These are phyloP conservation scores for Drosophila gaucha DNA, from an alignment of 2,888 invertebrate genomes.

Conservation along the genomic window DNA sequence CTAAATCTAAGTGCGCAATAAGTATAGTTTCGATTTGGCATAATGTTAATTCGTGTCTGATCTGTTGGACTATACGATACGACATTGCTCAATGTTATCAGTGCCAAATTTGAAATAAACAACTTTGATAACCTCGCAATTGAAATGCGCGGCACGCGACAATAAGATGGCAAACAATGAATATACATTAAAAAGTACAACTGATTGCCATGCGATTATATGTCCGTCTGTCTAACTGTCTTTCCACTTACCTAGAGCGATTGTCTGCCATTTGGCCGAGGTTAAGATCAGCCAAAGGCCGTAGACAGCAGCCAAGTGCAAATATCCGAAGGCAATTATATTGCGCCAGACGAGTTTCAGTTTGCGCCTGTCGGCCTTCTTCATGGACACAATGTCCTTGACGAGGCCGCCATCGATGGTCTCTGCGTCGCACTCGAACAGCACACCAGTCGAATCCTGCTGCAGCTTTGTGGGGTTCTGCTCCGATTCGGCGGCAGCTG, in stretches of 20 bases:
- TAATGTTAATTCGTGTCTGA: constrained; percentile 19
- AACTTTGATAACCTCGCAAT: constrained; percentile 57
- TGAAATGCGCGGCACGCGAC: constrained; percentile 53
- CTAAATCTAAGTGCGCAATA: not conserved
- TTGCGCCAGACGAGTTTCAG: constrained; percentile 92
- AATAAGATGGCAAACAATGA: constrained; percentile 35
- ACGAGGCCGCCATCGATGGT: constrained; percentile 87
- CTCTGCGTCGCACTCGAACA: constrained; percentile 89
- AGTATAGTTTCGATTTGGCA: not conserved
- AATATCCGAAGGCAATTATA: constrained; percentile 90
- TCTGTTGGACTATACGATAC: constrained; percentile 5
- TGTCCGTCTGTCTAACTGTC: not conserved
- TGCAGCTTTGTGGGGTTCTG: constrained; percentile 74
- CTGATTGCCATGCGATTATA: constrained; percentile 15
- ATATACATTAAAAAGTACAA: not conserved
- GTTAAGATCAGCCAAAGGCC: constrained; percentile 90
- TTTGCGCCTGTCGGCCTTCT: constrained; percentile 86
- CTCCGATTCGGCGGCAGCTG: constrained; percentile 64
- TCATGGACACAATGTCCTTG: constrained; percentile 86
- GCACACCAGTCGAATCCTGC: constrained; percentile 86
- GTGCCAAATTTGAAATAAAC: constrained; percentile 42
- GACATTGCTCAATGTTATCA: constrained; percentile 64
- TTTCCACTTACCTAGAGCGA: constrained; percentile 88
- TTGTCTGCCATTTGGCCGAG: constrained; percentile 90
- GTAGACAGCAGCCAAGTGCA: constrained; percentile 91